These are phyloP conservation scores for Agonum fuliginosum DNA, from an alignment of 2,888 invertebrate genomes.

Conservation along the genomic window DNA sequence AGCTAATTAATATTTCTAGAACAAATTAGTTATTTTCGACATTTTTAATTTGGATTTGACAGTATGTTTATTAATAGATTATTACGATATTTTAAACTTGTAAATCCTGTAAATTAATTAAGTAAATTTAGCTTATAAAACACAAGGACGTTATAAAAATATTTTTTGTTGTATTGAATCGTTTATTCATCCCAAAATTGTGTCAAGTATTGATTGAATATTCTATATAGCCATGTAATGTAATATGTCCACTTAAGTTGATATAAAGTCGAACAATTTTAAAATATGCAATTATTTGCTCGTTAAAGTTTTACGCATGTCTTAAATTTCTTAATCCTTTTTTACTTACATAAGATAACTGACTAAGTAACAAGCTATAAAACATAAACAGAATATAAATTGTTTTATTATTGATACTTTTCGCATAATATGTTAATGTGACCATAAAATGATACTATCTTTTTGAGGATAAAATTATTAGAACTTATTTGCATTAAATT, in stretches of 20 bases:
- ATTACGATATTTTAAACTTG: not conserved
- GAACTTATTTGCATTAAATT: too few relatives aligned
- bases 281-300: constrained; percentile 15
- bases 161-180: not conserved
- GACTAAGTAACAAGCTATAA: not conserved
- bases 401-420: not conserved
- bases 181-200: not conserved
- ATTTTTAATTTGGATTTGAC: not conserved
- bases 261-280: not conserved
- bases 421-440: not conserved
- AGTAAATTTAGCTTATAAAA: not conserved
- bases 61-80: not conserved
- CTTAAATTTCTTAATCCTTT: not conserved
- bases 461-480: too few relatives aligned
- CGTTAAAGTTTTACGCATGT: not conserved
- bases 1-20: constrained; percentile 21
- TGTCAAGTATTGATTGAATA: not conserved
- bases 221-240: not conserved
- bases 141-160: not conserved
- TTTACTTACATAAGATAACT: not conserved
- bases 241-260: not conserved
- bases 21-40: constrained; percentile 15
- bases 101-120: not conserved
- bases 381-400: constrained; percentile 20
- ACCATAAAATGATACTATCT: not conserved